Percentiles rank a stretch among this genome's conserved stretches.
Conservation (phyloP, 2,797 vertebrate genomes). For the Protonibea diacanthus region DNA sequence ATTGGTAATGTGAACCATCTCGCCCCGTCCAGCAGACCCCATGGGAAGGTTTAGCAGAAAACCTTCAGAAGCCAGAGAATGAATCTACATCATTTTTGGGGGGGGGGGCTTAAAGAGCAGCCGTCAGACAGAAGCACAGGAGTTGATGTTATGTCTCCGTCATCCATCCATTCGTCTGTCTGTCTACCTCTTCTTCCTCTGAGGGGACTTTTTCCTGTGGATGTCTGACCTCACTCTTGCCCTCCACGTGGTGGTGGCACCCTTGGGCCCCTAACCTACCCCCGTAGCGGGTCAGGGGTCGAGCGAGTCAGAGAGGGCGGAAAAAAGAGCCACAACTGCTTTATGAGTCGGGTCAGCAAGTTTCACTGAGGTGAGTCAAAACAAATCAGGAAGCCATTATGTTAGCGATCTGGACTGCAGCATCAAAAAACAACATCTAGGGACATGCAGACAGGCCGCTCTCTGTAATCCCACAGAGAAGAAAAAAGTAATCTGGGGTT, state of each 20-base stretch:
- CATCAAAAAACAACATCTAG: conserved; percentile 40
- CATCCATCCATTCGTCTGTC: conserved; percentile 29
- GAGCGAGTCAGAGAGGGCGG: conserved; percentile 57
- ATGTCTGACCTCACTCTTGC: conserved; percentile 61
- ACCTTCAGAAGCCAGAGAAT: conserved; percentile 48
- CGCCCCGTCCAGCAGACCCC: conserved; percentile 42
- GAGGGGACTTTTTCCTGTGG: conserved; percentile 57
- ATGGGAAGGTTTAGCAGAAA: conserved; percentile 53
- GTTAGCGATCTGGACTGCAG: conserved; percentile 35
- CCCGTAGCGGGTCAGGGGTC: conserved; percentile 59
- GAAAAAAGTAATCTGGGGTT: conserved; percentile 33
- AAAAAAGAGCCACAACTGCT: conserved; percentile 66
- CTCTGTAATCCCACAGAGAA: conserved; percentile 38
- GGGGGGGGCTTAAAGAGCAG: conserved; percentile 40
- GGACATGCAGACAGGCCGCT: conserved; percentile 35
- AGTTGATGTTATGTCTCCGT: conserved; percentile 1
- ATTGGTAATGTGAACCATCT: conserved; percentile 65
- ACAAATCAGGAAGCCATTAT: conserved; percentile 62
- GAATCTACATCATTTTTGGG: conserved; percentile 33
- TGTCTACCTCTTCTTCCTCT: conserved; percentile 46
- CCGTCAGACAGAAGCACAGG: conserved; percentile 34
- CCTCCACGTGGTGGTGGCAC: conserved; percentile 63
- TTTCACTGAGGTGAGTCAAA: conserved; percentile 69
- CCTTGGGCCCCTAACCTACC: conserved; percentile 61
- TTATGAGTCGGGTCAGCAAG: conserved; percentile 53